Percentiles rank a stretch among this genome's conserved stretches.
Evolutionary conservation across 2,888 invertebrate genomes (phyloP).

Genomic region (Zeuzera pyrina): DNA sequence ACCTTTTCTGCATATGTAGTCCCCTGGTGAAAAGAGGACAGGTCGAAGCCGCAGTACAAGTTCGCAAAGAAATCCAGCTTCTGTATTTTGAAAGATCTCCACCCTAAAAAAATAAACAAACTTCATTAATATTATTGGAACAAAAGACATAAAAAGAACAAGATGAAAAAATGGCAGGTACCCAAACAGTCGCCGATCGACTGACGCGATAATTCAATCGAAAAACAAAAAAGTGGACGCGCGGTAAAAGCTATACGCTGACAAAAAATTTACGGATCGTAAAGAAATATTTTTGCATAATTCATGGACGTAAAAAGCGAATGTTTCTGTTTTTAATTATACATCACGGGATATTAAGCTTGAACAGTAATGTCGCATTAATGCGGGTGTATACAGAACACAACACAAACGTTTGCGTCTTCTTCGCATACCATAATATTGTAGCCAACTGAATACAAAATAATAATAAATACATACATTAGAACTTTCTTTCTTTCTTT

Average conservation of each 20-base stretch:
- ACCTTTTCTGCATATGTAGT: slow-evolving; percentile 99
- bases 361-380: slow-evolving; percentile 47
- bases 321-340: slow-evolving; percentile 71
- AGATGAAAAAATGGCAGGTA: no score
- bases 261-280: slow-evolving; percentile 63
- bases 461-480: no score
- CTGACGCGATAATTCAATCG: no score
- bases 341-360: slow-evolving; percentile 64
- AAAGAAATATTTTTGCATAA: slow-evolving; percentile 67
- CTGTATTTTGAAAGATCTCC: slow-evolving; percentile 99
- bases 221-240: no score
- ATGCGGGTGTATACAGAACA: slow-evolving; percentile 27
- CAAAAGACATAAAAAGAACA: no score
- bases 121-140: neutral
- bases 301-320: slow-evolving; percentile 68
- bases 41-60: slow-evolving; percentile 94
- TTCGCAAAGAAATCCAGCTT: slow-evolving; percentile 98
- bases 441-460: no score
- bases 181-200: no score
- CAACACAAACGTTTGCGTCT: no score
- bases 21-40: slow-evolving; percentile 97
- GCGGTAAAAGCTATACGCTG: slow-evolving; percentile 48
- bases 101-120: slow-evolving; percentile 75
- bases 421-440: no score
- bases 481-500: no score